Evolutionary conservation across 2,888 invertebrate genomes (phyloP).

Genomic region (Amphipyra berbera): DNA sequence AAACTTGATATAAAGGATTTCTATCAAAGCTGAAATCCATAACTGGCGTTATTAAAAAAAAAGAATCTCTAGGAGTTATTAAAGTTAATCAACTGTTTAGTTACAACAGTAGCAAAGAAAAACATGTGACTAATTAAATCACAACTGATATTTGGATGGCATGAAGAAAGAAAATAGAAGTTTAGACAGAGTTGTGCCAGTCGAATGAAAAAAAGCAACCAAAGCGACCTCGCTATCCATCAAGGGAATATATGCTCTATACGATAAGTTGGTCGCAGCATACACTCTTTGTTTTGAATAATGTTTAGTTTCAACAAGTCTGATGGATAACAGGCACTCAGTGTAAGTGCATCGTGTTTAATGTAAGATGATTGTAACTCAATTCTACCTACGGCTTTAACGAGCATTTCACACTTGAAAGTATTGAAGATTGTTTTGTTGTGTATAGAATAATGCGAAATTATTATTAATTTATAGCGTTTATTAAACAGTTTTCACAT

Average conservation of each 20-base stretch:
- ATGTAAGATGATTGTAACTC: slow-evolving; percentile 59
- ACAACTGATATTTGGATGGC: slow-evolving; percentile 75
- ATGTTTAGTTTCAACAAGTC: slow-evolving; percentile 29
- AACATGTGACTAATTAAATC: slow-evolving; percentile 75
- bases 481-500: slow-evolving; percentile 88
- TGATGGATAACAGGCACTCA: slow-evolving; percentile 72
- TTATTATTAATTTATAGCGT: slow-evolving; percentile 85
- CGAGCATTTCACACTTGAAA: slow-evolving; percentile 50
- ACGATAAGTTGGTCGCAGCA: slow-evolving; percentile 17
- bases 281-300: slow-evolving; percentile 28
- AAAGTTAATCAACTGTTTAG: slow-evolving; percentile 87
- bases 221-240: slow-evolving; percentile 71
- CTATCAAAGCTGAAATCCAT: slow-evolving; percentile 35
- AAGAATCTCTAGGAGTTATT: slow-evolving; percentile 70
- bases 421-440: slow-evolving; percentile 55
- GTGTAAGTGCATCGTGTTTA: slow-evolving; percentile 74
- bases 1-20: slow-evolving; percentile 15
- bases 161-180: slow-evolving; percentile 78
- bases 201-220: slow-evolving; percentile 79
- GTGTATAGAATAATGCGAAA: slow-evolving; percentile 87
- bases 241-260: slow-evolving; percentile 47
- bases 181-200: slow-evolving; percentile 80
- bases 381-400: slow-evolving; percentile 33
- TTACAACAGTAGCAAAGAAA: slow-evolving; percentile 84
- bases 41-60: slow-evolving; percentile 59